Conservation (phyloP, 2,888 invertebrate species). For the Galeopsomyia nigrocyanea region DNA sequence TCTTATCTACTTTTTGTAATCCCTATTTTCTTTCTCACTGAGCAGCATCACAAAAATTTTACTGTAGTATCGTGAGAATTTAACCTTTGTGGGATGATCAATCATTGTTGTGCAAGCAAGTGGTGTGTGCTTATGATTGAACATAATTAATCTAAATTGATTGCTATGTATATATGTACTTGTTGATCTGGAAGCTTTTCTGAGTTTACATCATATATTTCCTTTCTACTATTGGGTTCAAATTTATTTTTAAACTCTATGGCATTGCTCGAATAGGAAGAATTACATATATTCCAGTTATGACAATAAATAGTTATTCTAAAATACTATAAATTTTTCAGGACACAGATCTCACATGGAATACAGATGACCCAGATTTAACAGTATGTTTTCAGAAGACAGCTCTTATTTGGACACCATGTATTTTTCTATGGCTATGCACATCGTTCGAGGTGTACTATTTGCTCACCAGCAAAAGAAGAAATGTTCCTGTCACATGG, state of each 20-base stretch:
- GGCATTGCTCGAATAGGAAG: neutral
- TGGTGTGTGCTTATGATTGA: constrained; percentile 45
- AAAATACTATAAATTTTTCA: constrained; percentile 69
- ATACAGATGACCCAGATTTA: constrained; percentile 86
- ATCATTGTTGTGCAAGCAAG: constrained; percentile 38
- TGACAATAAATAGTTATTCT: constrained; percentile 4
- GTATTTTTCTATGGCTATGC: constrained; percentile 85
- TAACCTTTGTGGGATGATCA: constrained; percentile 44
- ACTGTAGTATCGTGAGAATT: constrained; percentile 26
- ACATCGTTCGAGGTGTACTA: constrained; percentile 82
- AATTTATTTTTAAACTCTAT: constrained; percentile 30
- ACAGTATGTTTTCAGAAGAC: constrained; percentile 95
- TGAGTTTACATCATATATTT: constrained; percentile 33
- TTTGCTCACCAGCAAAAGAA: constrained; percentile 81
- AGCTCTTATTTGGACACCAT: constrained; percentile 90
- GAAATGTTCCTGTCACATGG: constrained; percentile 81
- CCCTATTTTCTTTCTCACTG: neutral
- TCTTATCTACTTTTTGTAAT: neutral
- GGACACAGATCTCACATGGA: constrained; percentile 85
- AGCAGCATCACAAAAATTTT: constrained; percentile 17
- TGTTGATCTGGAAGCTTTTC: constrained; percentile 26
- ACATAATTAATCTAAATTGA: constrained; percentile 49
- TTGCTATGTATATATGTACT: constrained; percentile 19
- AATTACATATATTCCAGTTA: constrained; percentile 1
- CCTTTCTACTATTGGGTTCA: constrained; percentile 4